Conservation (phyloP, 2,113 vertebrate genomes). For the Melospiza georgiana region DNA sequence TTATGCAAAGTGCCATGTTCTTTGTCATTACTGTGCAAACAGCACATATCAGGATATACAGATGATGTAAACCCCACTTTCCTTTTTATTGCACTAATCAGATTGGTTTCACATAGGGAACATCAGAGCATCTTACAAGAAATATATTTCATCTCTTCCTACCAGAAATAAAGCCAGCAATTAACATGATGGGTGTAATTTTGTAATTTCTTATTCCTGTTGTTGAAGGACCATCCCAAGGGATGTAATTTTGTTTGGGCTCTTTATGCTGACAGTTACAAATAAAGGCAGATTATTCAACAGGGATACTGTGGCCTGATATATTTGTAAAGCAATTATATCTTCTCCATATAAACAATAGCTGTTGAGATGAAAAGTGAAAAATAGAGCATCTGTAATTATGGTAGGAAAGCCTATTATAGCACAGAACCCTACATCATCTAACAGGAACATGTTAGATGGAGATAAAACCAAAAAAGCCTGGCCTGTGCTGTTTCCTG, state of each 20-base stretch:
- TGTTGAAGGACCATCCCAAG: background rate
- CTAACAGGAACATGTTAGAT: background rate
- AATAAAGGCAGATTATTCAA: background rate
- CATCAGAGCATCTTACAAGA: background rate
- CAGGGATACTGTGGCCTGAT: background rate
- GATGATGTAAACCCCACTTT: background rate
- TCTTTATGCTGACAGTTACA: background rate
- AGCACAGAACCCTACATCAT: background rate
- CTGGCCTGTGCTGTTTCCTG: conserved; percentile 23
- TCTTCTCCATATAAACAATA: background rate
- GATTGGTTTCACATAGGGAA: background rate
- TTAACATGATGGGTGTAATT: background rate
- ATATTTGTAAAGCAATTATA: background rate
- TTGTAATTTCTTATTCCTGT: background rate
- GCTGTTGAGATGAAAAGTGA: background rate
- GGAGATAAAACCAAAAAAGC: background rate
- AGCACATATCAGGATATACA: background rate
- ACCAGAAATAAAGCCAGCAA: background rate
- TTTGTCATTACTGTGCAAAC: background rate
- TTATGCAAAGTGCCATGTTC: background rate
- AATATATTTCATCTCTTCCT: background rate
- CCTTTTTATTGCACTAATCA: background rate
- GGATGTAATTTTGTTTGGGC: background rate
- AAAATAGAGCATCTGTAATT: background rate
- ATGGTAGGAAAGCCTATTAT: background rate